Percentiles rank a stretch among this genome's conserved stretches.
Evolutionary conservation across 1,140 invertebrate species (phyloP).

Genomic region (Ephestia elutella): DNA sequence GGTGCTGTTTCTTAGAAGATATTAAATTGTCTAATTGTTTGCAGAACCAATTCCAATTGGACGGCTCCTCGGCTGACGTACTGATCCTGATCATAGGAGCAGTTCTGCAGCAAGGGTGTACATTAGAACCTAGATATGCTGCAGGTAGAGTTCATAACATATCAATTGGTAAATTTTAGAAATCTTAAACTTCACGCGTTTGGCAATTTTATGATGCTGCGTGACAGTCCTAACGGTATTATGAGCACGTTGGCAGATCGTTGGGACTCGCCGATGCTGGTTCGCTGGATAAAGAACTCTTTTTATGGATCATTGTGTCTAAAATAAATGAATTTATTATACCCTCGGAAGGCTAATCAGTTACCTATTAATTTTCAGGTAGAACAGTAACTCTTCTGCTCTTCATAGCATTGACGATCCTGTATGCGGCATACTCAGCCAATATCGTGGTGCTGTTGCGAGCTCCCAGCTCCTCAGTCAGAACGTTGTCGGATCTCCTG

Average conservation of each 20-base stretch:
- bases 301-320: no score
- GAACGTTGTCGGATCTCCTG: conserved; percentile 74
- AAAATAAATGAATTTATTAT: no score
- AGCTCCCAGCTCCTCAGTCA: conserved; percentile 77
- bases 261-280: no score
- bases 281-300: no score
- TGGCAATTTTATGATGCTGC: no score
- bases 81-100: conserved; percentile 71
- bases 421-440: conserved; percentile 76
- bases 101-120: conserved; percentile 74
- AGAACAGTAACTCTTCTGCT: conserved; percentile 78
- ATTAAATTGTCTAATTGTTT: conserved; percentile 11
- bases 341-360: no score
- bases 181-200: no score
- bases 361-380: no score
- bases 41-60: conserved; percentile 57
- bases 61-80: conserved; percentile 67
- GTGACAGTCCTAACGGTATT: no score
- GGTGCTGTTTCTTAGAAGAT: not conserved
- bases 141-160: conserved; percentile 40
- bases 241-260: no score
- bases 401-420: conserved; percentile 74
- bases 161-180: no score
- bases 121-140: conserved; percentile 64
- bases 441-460: conserved; percentile 79